A percentile compares a stretch with the other conserved stretches of the same genome.
Conservation (phyloP, 2,797 vertebrate species). For the Phalanger gymnotis region DNA sequence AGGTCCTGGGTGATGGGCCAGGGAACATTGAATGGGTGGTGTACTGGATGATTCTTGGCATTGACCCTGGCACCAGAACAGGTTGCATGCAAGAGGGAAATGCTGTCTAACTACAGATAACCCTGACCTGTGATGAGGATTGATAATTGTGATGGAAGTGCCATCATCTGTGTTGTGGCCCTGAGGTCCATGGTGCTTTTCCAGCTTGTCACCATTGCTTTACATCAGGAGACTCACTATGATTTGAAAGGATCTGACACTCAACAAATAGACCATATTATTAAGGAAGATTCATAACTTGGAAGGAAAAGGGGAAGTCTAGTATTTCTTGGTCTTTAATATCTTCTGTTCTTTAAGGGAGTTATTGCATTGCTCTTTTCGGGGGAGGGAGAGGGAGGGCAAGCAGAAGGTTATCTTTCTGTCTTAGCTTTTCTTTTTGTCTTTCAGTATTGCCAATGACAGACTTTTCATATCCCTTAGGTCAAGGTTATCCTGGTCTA, state of each 20-base stretch:
- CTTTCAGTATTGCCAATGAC: neutral
- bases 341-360: neutral
- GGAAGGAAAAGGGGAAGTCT: neutral
- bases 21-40: neutral
- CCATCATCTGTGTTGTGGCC: neutral
- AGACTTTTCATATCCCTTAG: neutral
- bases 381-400: fast-evolving
- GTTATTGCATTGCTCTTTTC: neutral
- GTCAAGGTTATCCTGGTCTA: neutral
- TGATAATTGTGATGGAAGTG: neutral
- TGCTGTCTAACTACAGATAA: too few relatives aligned
- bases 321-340: neutral
- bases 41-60: neutral
- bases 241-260: neutral
- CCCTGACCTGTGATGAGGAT: too few relatives aligned
- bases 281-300: neutral
- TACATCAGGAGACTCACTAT: neutral
- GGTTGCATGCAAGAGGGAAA: neutral
- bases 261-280: neutral
- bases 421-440: neutral
- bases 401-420: neutral
- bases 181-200: neutral
- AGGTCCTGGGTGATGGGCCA: neutral
- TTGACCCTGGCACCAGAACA: neutral
- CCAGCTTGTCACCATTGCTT: neutral